phyloP scores from a whole-genome alignment of 2,113 vertebrate genomes.

The Talpa occidentalis region DNA sequence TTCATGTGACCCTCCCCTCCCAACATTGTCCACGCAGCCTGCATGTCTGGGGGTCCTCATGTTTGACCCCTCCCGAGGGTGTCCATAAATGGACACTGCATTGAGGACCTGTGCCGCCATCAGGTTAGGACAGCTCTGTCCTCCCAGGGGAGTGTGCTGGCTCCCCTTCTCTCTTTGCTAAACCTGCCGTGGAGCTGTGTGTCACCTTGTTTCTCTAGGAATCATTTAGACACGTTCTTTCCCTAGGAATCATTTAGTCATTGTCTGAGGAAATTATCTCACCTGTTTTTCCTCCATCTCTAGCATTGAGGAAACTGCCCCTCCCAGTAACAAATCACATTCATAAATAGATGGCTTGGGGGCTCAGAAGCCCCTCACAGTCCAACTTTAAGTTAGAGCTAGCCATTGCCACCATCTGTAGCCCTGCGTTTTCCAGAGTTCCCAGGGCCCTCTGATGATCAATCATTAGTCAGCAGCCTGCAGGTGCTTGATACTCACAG shows the following conservation, averaged over 20 bases:
- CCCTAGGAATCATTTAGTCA: neutral
- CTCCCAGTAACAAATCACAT: neutral
- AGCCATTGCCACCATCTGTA: neutral
- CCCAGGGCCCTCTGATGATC: neutral
- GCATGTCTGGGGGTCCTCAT: neutral
- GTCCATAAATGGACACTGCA: neutral
- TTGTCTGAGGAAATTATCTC: neutral
- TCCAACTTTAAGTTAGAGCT: neutral
- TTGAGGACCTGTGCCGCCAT: accelerated
- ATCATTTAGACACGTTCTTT: neutral
- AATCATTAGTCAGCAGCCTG: neutral
- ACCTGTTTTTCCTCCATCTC: neutral
- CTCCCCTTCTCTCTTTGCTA: neutral
- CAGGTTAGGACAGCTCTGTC: neutral
- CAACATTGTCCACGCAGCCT: neutral
- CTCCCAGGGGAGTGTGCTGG: neutral
- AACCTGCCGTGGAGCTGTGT: neutral
- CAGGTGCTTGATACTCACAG: neutral
- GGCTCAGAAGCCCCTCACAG: neutral
- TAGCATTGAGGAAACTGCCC: neutral
- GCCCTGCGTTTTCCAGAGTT: neutral
- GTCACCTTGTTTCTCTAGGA: neutral
- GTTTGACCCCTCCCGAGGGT: neutral
- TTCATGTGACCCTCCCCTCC: neutral
- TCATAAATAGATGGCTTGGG: neutral